A percentile compares a stretch with the other conserved stretches of the same genome.
These are phyloP conservation scores for Euphonia xanthogaster DNA, from an alignment of 2,797 vertebrate species.

Conservation along the genomic window DNA sequence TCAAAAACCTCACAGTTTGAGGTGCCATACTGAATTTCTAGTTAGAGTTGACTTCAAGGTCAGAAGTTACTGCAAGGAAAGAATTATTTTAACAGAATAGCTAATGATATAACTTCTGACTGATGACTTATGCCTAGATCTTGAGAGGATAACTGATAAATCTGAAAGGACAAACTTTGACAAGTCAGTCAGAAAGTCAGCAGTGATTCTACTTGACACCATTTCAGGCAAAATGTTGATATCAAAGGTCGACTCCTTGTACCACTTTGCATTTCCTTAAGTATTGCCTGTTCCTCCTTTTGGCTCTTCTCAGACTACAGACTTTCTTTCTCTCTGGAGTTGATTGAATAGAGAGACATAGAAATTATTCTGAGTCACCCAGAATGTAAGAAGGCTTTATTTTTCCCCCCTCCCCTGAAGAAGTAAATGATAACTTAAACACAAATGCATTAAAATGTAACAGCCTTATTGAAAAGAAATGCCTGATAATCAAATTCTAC, in stretches of 20 bases:
- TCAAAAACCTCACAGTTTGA: neutral
- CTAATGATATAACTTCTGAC: conserved; percentile 25
- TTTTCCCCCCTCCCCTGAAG: fast-evolving
- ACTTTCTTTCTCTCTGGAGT: neutral
- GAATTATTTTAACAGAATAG: conserved; percentile 37
- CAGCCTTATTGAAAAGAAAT: neutral
- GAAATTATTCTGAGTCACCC: neutral
- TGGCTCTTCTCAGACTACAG: neutral
- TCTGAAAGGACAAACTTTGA: conserved; percentile 6
- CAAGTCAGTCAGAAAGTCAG: neutral
- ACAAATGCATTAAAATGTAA: neutral
- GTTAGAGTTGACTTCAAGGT: conserved; percentile 22
- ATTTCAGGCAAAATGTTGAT: neutral
- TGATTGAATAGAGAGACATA: neutral
- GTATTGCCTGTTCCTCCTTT: neutral
- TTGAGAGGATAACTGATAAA: neutral
- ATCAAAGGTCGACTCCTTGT: neutral
- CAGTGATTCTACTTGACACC: neutral
- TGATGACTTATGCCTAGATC: conserved; percentile 18
- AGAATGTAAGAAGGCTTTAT: neutral
- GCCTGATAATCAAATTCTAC: neutral
- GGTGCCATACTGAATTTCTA: conserved; percentile 6
- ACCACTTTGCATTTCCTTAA: neutral
- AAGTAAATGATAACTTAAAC: neutral
- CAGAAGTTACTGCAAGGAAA: conserved; percentile 22